A percentile compares a stretch with the other conserved stretches of the same genome.
These are phyloP conservation scores for Acanthosoma haemorrhoidale DNA, from an alignment of 2,888 invertebrate genomes.

Conservation along the genomic window DNA sequence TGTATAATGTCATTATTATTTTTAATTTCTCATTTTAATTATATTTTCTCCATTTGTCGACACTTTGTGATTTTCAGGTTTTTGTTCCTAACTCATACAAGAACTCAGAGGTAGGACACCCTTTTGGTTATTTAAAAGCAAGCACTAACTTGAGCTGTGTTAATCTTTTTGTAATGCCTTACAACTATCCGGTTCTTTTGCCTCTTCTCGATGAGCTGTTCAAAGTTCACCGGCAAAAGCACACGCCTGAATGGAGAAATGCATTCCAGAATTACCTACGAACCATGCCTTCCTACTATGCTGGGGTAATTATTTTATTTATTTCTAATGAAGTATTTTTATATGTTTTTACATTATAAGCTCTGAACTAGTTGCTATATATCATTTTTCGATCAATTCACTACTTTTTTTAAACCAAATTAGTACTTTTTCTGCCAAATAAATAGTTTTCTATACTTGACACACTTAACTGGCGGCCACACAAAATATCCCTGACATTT, in stretches of 20 bases:
- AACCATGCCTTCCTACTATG: constrained; percentile 95
- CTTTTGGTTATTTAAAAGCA: constrained; percentile 96
- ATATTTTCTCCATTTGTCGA: background rate
- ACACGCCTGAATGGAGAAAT: constrained; percentile 84
- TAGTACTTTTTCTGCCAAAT: too few relatives aligned
- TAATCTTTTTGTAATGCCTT: constrained; percentile 95
- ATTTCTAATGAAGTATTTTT: constrained; percentile 2
- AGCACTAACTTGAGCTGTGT: constrained; percentile 90
- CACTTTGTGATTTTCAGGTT: constrained; percentile 63
- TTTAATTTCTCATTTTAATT: background rate
- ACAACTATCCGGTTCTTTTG: constrained; percentile 93
- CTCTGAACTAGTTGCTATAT: too few relatives aligned
- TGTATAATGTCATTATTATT: too few relatives aligned
- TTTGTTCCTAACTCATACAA: constrained; percentile 88
- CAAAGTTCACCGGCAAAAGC: constrained; percentile 87
- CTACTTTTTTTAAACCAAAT: too few relatives aligned
- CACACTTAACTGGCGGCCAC: too few relatives aligned
- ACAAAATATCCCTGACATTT: too few relatives aligned
- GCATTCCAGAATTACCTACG: constrained; percentile 91
- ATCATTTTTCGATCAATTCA: too few relatives aligned
- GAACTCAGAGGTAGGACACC: constrained; percentile 79
- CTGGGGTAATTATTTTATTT: constrained; percentile 53
- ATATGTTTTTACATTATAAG: background rate
- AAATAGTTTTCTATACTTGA: too few relatives aligned
- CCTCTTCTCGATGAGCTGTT: constrained; percentile 90